Evolutionary conservation across 1,140 invertebrate species (phyloP), one percentile per base, ranked within the genome.

Genomic region (Diachasmimorpha longicaudata): DNA sequence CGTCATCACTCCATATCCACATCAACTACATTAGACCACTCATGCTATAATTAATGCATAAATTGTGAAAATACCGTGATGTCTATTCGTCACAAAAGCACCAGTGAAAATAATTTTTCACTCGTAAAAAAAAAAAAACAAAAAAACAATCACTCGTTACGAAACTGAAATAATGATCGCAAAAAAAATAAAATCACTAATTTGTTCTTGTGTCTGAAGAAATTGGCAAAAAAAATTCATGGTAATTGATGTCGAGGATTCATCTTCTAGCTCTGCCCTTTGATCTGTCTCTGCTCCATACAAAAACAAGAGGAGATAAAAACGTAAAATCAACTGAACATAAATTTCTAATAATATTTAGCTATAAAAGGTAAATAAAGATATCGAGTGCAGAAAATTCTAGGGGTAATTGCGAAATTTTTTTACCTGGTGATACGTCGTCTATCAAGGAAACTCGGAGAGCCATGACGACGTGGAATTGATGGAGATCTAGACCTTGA

Each of bases 361-460:
- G 48, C 48, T 10, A 55, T n/a, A n/a, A n/a, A n/a, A n/a, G n/a
- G n/a, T 36, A 70, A 72, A 37, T 69, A 69, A 67, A 13, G 48
- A 77, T 68, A 74, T 70, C n/a, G 52, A 79, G 73, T 67, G 46
- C 72, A 67, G 31, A 63, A 52, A 69, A 31, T 75, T 44, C 69
- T 75, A 79, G 69, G 72, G 70, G 75, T 46, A 77, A 66, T 44
- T 63, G 67, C 63, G 48, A 46, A 31, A 55, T 31, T 69, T 72
- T 16, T n/a, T 90, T 92, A 98, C 96, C 96, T 97, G 68, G 96
- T 97, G 79, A 98, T 97, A 77, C 96, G 91, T 69, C 96, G 91
- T 82, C 95, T 91, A 84, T 97, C 96, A 42, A 97, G 89, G 88
- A 97, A 97, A 85, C 95, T 96, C 0, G 96, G 96, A 55, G 96